These are phyloP conservation scores for Tribolium freemani DNA, from an alignment of 2,888 invertebrate species.

Conservation along the genomic window DNA sequence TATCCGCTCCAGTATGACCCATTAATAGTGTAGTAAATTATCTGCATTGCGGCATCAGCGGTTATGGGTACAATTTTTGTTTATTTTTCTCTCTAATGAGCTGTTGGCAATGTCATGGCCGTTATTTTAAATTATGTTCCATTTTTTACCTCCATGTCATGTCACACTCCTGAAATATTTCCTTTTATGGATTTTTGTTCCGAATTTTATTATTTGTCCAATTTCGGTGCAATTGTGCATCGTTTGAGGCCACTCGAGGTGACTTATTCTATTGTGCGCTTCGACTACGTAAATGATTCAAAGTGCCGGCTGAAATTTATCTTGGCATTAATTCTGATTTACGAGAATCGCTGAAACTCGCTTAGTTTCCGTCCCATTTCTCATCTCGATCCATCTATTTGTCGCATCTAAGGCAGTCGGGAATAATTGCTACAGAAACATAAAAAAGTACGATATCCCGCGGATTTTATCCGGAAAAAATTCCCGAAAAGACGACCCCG, in stretches of 20 bases:
- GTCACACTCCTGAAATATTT: too few relatives aligned
- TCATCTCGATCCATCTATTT: conserved; percentile 64
- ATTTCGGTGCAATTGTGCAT: neutral
- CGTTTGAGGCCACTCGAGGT: conserved; percentile 15
- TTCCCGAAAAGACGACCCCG: conserved; percentile 24
- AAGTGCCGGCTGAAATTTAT: conserved; percentile 61
- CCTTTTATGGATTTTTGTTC: too few relatives aligned
- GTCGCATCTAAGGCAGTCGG: conserved; percentile 55
- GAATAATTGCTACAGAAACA: conserved; percentile 49
- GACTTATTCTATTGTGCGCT: conserved; percentile 24
- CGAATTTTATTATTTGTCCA: neutral
- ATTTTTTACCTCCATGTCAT: neutral
- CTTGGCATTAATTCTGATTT: conserved; percentile 66
- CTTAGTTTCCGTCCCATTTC: conserved; percentile 62
- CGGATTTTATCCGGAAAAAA: conserved; percentile 10
- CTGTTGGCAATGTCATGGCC: neutral
- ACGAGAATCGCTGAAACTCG: conserved; percentile 62
- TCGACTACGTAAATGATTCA: conserved; percentile 56
- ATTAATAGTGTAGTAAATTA: neutral
- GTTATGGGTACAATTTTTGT: neutral
- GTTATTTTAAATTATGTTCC: neutral
- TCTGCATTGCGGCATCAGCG: neutral
- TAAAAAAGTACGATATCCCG: conserved; percentile 43
- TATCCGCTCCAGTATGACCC: neutral
- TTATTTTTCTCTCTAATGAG: neutral